These are phyloP conservation scores for Hypocryptadius cinnamomeus DNA, from an alignment of 2,113 vertebrate genomes.

Conservation along the genomic window DNA sequence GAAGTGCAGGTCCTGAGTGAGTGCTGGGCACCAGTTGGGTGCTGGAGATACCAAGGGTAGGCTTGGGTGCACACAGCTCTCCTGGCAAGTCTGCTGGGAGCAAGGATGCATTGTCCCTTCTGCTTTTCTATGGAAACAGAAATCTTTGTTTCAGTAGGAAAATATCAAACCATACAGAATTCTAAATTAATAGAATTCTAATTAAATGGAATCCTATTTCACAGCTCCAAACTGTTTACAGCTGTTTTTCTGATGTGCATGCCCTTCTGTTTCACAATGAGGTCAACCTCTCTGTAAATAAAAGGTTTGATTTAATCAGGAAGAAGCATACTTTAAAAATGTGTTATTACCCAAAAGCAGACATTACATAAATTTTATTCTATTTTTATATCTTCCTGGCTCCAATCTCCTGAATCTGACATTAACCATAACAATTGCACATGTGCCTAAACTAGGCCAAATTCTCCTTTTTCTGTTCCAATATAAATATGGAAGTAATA, in stretches of 20 bases:
- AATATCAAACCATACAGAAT: not conserved
- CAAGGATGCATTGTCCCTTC: not conserved
- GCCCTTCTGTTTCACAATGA: not conserved
- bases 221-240: not conserved
- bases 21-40: not conserved
- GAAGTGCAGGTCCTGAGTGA: not conserved
- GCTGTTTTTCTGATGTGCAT: not conserved
- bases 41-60: not conserved
- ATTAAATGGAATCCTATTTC: not conserved
- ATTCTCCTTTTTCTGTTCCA: slow-evolving; percentile 5
- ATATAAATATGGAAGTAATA: slow-evolving; percentile 35
- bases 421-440: slow-evolving; percentile 28
- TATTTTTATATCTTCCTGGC: slow-evolving; percentile 14
- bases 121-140: not conserved
- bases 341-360: slow-evolving; percentile 1
- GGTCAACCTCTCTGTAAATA: not conserved
- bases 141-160: not conserved
- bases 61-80: not conserved
- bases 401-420: not conserved
- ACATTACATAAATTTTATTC: slow-evolving; percentile 9
- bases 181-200: too few relatives aligned
- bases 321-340: slow-evolving; percentile 1
- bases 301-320: slow-evolving; percentile 25
- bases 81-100: not conserved
- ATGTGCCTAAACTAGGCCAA: slow-evolving; percentile 4